Evolutionary conservation across 2,888 invertebrate species (phyloP), one percentile per base, ranked within the genome.

Genomic region (Apamea anceps): DNA sequence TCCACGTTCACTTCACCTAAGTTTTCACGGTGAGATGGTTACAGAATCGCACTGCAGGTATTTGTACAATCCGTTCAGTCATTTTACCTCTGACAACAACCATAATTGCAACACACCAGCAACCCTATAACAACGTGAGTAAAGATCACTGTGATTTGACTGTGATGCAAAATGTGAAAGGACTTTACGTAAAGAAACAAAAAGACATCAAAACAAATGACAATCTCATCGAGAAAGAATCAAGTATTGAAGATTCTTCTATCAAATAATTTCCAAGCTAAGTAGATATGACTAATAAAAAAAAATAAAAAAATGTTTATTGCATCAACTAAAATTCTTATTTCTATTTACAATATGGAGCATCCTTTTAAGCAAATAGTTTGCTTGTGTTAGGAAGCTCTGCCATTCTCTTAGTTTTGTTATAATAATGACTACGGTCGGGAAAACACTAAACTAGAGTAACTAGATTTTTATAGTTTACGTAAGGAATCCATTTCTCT

Each of bases 401-500:
- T n/a, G n/a, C n/a, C n/a, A n/a, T n/a, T n/a, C n/a, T n/a, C n/a
- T n/a, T n/a, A n/a, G n/a, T n/a, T n/a, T n/a, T n/a, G n/a, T n/a
- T n/a, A n/a, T n/a, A n/a, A n/a, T n/a, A n/a, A 25, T 45, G n/a
- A 37, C 15, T 57, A 15, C 2, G 51, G 12, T 28, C 28, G 32
- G n/a, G 21, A 78, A 78, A 37, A 67, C 18, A 60, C 42, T 51
- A 51, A 21, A 66, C 4, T 42, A 75, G 25, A 25, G 28, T 62
- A 32, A 37, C 45, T n/a, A 72, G 18, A 57, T 67, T 21, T 15
- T 18, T 54, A 8, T 60, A 25, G 67, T 70, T 70, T 37, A 65
- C 42, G 5, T 45, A 48, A 45, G 21, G 32, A 60, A 72, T 65
- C 57, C 12, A 63, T 84, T 65, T 72, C 32, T 57, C 62, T 65